Percentiles rank a stretch among this genome's conserved stretches.
Evolutionary conservation across 2,797 vertebrate species (phyloP).

Genomic region (Clamator glandarius): DNA sequence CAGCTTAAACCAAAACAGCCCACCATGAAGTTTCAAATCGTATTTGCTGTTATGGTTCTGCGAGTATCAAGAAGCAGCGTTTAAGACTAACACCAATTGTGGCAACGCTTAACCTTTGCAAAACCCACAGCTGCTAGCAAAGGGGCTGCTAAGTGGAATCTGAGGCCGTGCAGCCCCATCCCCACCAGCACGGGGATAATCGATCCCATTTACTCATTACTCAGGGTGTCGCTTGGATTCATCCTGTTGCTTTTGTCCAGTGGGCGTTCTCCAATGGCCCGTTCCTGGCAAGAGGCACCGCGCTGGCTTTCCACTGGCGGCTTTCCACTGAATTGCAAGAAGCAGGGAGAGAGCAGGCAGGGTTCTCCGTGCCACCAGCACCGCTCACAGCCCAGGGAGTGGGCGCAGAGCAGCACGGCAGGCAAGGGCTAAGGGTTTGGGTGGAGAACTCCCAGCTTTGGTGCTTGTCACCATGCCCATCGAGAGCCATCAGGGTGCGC

Average conservation of each 20-base stretch:
- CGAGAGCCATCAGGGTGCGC: background rate
- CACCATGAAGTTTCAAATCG: rapidly evolving
- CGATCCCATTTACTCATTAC: rapidly evolving
- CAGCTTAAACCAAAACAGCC: rapidly evolving
- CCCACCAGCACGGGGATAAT: background rate
- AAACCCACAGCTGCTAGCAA: background rate
- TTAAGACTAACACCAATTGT: rapidly evolving
- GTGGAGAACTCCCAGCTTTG: background rate
- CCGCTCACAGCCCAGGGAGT: background rate
- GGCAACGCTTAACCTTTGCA: rapidly evolving
- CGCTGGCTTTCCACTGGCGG: background rate
- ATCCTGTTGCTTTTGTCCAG: rapidly evolving
- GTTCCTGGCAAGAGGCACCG: background rate
- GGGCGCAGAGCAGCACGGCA: background rate
- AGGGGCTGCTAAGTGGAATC: rapidly evolving
- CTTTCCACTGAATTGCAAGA: background rate
- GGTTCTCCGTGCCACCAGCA: background rate
- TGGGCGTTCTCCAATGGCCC: rapidly evolving
- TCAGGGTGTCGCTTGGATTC: background rate
- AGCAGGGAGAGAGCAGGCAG: rapidly evolving
- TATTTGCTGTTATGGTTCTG: rapidly evolving
- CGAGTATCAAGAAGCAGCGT: rapidly evolving
- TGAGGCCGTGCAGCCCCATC: background rate
- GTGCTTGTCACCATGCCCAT: rapidly evolving
- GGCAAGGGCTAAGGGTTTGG: rapidly evolving